Evolutionary conservation across 2,888 invertebrate genomes (phyloP), one percentile per base, ranked within the genome.

Genomic region (Fragum fragum): DNA sequence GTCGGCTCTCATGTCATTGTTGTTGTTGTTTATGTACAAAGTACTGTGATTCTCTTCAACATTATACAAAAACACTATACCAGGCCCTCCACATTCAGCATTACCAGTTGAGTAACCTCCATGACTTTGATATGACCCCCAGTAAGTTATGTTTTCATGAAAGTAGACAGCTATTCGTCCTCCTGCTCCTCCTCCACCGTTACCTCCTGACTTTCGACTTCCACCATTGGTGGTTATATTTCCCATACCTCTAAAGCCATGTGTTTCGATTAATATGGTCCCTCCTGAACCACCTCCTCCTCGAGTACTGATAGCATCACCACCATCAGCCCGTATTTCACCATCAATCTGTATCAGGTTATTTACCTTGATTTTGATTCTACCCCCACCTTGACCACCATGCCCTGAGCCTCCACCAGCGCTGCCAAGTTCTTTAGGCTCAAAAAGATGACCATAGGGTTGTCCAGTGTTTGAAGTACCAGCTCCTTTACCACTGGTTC

Each of bases 231-330:
- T 85, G 9, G 90, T 89, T 18, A 91, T 84, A 72, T 89, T 88
- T n/a, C 91, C 91, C 66, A 88, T 77, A 16, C 91, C 91, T 71
- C 87, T 76, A 68, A 91, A 86, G 29, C 77, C 66, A 32, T 86
- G 21, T 21, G 87, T 87, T 14, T 86, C 71, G 21, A 91, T 88
- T 79, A 87, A 80, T 9, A 91, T 80, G 36, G 89, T 89, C 1
- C 91, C 91, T n/a, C 90, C 91, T 28, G 91, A 89, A 1, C 90
- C 91, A 7, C 91, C 91, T 9, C 91, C 91, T 26, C 89, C 91
- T 36, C 26, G 32, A 18, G 9, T 26, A 11, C 36, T 81, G 18
- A 36, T 73, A 9, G 89, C 91, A 61, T 86, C 73, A 16, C 85
- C 88, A 18, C 90, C 91, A 73, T 90, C 79, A 9, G 84, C 86